A percentile compares a stretch with the other conserved stretches of the same genome.
phyloP scores from a whole-genome alignment of 2,113 vertebrate genomes.

The Oryzias javanicus region DNA sequence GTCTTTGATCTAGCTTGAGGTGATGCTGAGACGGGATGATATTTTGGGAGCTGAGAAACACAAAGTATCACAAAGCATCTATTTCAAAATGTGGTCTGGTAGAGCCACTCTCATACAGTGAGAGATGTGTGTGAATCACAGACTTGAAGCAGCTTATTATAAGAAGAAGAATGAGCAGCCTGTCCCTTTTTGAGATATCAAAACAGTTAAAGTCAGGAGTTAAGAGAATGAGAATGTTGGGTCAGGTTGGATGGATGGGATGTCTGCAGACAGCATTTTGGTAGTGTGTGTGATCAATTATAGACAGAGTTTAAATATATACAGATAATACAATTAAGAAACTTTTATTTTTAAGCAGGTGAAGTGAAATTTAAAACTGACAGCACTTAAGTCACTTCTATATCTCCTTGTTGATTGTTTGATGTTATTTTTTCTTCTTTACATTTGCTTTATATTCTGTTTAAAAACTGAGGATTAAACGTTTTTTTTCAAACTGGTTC shows the following conservation, averaged over 20 bases:
- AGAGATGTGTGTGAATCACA: too few species aligned
- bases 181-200: background rate
- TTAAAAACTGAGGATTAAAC: slow-evolving; percentile 26
- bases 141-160: slow-evolving; percentile 44
- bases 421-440: slow-evolving; percentile 51
- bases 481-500: too few species aligned
- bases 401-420: slow-evolving; percentile 64
- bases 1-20: too few species aligned
- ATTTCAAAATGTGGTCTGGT: too few species aligned
- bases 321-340: slow-evolving; percentile 58
- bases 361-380: slow-evolving; percentile 54
- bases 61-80: too few species aligned
- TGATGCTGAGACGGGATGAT: too few species aligned
- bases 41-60: too few species aligned
- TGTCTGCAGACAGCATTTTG: background rate
- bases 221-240: slow-evolving; percentile 26
- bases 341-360: slow-evolving; percentile 74
- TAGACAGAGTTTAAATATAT: too few species aligned
- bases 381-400: slow-evolving; percentile 44
- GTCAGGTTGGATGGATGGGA: slow-evolving; percentile 1
- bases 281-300: too few species aligned
- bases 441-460: slow-evolving; percentile 70
- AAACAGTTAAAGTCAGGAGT: slow-evolving; percentile 41
- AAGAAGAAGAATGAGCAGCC: slow-evolving; percentile 40
- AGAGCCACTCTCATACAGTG: too few species aligned